Evolutionary conservation across 2,888 invertebrate species (phyloP), one percentile per base, ranked within the genome.

Genomic region (Orthosia incerta): DNA sequence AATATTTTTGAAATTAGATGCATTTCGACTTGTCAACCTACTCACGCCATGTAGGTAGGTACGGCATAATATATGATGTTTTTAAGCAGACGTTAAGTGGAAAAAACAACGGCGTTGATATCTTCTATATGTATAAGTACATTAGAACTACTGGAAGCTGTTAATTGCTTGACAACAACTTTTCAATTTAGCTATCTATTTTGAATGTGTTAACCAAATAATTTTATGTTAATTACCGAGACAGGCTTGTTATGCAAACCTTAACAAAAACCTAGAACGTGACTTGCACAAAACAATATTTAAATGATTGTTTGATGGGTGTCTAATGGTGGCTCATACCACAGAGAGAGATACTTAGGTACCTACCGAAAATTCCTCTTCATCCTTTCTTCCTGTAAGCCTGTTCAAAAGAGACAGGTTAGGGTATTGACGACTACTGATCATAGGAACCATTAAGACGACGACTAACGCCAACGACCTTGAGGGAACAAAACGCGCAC

Each of bases 241-340:
- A 16, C 23, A 11, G n/a, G 39, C 13, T 53, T 45, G 4, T 71
- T 57, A 26, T 65, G 57, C 50, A 48, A 71, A 67, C 3, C 15
- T 56, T 66, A 16, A 18, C 23, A 26, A 23, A 31, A 55, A 57
- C 71, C 67, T 74, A 74, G 68, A 56, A 69, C 46, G 15, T 45
- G 20, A 71, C 9, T 48, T 48, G 13, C 12, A 65, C 0, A 55
- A 64, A 51, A 4, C 7, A 9, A 9, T 50, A 15, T 16, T 11
- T 31, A 12, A 18, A 31, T 31, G 26, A 11, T 57, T 18, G 4
- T 55, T 62, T 62, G 13, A 63, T 9, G 2, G 26, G 9, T 13
- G n/a, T 31, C 3, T 26, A 4, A 15, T 31, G 2, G n/a, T 4
- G 46, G 18, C 4, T 11, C n/a, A 11, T 50, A 3, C 11, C n/a